Evolutionary conservation across 2,797 vertebrate genomes (phyloP), one percentile per base, ranked within the genome.

Genomic region (Trachurus trachurus): DNA sequence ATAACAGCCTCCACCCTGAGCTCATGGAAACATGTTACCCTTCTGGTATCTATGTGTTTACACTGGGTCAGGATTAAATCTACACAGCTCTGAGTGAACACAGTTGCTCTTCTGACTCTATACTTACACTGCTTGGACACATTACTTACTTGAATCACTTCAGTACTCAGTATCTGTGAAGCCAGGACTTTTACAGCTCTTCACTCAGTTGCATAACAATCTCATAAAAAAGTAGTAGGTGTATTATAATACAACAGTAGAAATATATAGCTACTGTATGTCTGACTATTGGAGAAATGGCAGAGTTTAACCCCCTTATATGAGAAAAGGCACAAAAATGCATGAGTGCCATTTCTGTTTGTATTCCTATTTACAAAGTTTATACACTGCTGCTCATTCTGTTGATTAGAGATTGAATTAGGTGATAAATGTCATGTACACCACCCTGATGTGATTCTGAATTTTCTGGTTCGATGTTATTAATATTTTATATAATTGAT

Each of bases 11-110:
- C 52, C 71, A 47, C 50, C 56, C 50, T 58, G 79, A 78, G 78
- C 71, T 73, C 73, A 81, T 45, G 58, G 86, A 83, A 79, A 81
- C 56, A 87, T 53, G 53, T 66, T 61, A 53, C 70, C 66, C 44
- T 40, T n/a, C 54, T 59, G 80, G 37, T 37, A 58, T 80, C 60
- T 19, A 4, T 39, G 42, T 72, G 40, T 80, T 84, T 60, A 42
- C 3, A 67, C 37, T 56, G 62, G 15, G 13, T 64, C 45, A 31
- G 39, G 64, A 74, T 75, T 53, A 68, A 64, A 67, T 56, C 50
- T 73, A 65, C 49, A 54, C 65, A 61, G 70, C 61, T 58, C 17
- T 1, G 53, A 61, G 53, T 37, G 29, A 61, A 54, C 50, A 58
- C 50, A 49, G 52, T 68, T 67, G 13, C 42, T 7, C 21, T 58